Percentiles rank a stretch among this genome's conserved stretches.
Conservation (phyloP, 2,888 invertebrate genomes). For the Crossocerus cetratus region DNA sequence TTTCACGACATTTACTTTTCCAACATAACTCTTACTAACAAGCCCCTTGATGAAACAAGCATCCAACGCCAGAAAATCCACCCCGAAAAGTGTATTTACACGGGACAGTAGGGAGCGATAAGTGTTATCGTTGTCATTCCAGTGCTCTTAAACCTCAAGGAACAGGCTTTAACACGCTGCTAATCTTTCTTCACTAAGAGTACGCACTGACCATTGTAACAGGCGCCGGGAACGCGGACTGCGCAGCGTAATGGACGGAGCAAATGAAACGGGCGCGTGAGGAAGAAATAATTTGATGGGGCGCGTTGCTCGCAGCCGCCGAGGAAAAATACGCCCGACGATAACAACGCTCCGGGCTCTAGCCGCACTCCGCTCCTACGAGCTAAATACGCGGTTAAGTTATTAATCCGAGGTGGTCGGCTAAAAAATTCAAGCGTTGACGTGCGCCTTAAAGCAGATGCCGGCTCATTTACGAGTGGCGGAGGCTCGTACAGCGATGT, state of each 20-base stretch:
- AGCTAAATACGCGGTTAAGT: conserved; percentile 18
- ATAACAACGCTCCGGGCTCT: too few species aligned
- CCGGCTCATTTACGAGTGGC: too few species aligned
- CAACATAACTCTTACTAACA: too few species aligned
- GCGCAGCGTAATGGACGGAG: background rate
- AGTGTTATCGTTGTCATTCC: conserved; percentile 1
- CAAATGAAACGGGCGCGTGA: background rate
- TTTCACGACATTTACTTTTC: too few species aligned
- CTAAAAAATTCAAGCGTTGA: too few species aligned
- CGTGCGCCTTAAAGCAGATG: too few species aligned
- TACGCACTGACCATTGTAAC: background rate
- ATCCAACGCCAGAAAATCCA: too few species aligned
- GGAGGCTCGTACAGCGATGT: too few species aligned
- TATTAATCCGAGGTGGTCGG: conserved; percentile 20
- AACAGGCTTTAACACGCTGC: background rate
- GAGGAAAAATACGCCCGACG: background rate
- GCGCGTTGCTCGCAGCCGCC: background rate
- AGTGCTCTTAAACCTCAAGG: background rate
- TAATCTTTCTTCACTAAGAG: background rate
- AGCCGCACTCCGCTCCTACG: too few species aligned
- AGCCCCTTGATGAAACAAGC: too few species aligned
- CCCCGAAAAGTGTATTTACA: too few species aligned
- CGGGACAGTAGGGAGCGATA: too few species aligned
- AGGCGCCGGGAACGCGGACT: background rate
- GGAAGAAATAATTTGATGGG: conserved; percentile 1